Evolutionary conservation across 1,140 invertebrate genomes (phyloP).

Genomic region (Ceratina calcarata): DNA sequence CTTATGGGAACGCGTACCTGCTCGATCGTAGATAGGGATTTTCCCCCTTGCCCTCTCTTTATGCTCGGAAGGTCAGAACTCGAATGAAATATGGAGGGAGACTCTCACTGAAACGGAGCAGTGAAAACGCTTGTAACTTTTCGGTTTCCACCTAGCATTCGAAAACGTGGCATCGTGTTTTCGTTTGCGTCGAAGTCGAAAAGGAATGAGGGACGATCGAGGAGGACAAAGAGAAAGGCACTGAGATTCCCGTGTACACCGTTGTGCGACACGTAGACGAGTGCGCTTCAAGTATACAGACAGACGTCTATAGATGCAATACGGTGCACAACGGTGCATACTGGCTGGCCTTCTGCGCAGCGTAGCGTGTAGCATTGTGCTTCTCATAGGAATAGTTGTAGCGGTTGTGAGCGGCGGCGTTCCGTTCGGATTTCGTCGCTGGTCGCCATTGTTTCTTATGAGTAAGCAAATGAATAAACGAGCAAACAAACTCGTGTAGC

Average conservation of each 20-base stretch:
- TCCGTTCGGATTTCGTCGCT: slow-evolving; percentile 1
- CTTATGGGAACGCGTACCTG: too few relatives aligned
- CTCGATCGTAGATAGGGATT: too few relatives aligned
- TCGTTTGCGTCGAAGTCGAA: background rate
- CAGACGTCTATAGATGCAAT: background rate
- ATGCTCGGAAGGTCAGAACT: too few relatives aligned
- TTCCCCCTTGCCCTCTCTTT: too few relatives aligned
- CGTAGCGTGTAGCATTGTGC: too few relatives aligned
- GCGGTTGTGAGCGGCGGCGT: slow-evolving; percentile 5
- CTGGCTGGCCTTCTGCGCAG: background rate
- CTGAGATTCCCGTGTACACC: background rate
- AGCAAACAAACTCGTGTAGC: background rate
- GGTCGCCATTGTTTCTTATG: slow-evolving; percentile 35
- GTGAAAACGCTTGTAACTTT: background rate
- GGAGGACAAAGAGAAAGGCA: background rate
- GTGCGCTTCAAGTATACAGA: too few relatives aligned
- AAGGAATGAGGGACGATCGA: slow-evolving; percentile 11
- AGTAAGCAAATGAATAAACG: slow-evolving; percentile 10
- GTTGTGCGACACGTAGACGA: background rate
- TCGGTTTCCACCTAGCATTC: background rate
- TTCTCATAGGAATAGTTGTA: background rate
- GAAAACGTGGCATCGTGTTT: background rate
- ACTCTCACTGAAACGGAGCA: too few relatives aligned
- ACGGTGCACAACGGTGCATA: background rate
- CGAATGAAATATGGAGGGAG: too few relatives aligned